Conservation (phyloP, 1,140 invertebrate species). For the Phocides pigmalion region DNA sequence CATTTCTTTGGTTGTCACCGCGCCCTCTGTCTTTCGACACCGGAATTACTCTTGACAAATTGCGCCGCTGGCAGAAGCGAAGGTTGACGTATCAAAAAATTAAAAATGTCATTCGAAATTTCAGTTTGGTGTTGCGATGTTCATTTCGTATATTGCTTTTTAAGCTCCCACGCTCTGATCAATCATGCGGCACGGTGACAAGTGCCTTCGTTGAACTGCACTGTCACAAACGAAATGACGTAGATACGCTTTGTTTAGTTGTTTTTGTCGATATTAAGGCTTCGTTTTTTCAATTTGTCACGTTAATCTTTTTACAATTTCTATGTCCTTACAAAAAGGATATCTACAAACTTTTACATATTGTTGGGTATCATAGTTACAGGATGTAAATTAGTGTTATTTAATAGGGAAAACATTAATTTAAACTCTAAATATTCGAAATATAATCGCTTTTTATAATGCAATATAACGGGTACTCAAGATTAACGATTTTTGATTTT, state of each 20-base stretch:
- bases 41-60: conserved; percentile 46
- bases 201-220: conserved; percentile 15
- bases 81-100: conserved; percentile 42
- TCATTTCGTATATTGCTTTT: conserved; percentile 21
- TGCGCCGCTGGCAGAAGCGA: conserved; percentile 39
- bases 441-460: too few relatives aligned
- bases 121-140: conserved; percentile 6
- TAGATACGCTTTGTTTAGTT: background rate
- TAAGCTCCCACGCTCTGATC: conserved; percentile 20
- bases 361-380: too few relatives aligned
- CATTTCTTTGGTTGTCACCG: conserved; percentile 37
- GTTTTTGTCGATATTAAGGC: too few relatives aligned
- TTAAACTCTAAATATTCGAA: too few relatives aligned
- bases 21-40: conserved; percentile 40
- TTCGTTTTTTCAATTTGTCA: too few relatives aligned
- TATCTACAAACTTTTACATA: too few relatives aligned
- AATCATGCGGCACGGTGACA: conserved; percentile 26
- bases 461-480: too few relatives aligned
- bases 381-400: too few relatives aligned
- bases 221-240: background rate
- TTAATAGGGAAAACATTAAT: too few relatives aligned
- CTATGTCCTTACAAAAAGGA: too few relatives aligned
- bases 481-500: too few relatives aligned
- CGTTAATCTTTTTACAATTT: too few relatives aligned
- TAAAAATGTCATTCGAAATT: conserved; percentile 31